A percentile compares a stretch with the other conserved stretches of the same genome.
These are phyloP conservation scores for Leucoraja ocellata DNA, from an alignment of 2,797 vertebrate species.

Conservation along the genomic window DNA sequence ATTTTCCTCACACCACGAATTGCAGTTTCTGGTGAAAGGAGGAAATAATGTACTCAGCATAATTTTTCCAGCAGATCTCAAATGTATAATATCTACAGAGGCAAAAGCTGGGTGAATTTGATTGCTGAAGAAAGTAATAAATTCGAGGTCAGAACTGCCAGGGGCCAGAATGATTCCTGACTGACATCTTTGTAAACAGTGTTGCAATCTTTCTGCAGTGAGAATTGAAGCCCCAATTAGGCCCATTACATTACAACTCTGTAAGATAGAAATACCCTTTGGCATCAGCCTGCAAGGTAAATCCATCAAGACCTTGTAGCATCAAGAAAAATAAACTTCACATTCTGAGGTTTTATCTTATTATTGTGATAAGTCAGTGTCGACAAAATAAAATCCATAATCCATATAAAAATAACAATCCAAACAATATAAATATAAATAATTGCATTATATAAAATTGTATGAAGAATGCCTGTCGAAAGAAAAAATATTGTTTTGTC, in stretches of 20 bases:
- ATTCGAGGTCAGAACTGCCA: neutral
- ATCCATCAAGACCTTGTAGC: neutral
- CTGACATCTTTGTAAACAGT: neutral
- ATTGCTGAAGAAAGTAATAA: neutral
- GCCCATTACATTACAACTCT: neutral
- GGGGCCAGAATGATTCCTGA: neutral
- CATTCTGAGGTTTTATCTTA: neutral
- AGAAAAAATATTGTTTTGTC: neutral
- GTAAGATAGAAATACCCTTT: neutral
- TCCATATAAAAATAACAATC: neutral
- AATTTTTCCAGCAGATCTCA: neutral
- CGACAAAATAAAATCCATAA: neutral
- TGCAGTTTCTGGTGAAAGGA: neutral
- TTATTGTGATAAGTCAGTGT: neutral
- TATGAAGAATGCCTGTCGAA: neutral
- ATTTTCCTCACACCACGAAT: neutral
- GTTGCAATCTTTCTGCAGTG: neutral
- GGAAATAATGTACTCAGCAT: neutral
- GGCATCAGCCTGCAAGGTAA: neutral
- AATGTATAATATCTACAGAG: neutral
- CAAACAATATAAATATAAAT: neutral
- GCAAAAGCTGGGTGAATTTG: neutral
- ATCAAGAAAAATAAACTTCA: neutral
- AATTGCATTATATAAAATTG: neutral
- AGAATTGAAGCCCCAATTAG: neutral